Base-by-base conservation (phyloP, 2,113 vertebrate genomes). In the Plestiodon gilberti region DNA sequence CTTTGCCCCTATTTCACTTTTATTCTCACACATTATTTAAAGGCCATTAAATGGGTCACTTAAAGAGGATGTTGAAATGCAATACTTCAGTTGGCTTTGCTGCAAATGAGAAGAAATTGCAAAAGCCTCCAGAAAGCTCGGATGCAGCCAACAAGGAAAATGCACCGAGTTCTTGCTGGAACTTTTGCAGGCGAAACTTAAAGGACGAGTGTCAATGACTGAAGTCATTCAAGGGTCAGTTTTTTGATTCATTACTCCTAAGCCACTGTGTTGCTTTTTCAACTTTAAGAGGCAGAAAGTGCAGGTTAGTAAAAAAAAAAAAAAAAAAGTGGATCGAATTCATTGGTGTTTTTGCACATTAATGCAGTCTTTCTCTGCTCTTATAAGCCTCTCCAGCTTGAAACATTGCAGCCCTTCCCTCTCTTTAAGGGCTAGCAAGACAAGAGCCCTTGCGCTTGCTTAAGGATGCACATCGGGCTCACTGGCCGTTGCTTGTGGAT, bases 41-140 rank as follows among this genome's bases (percentile, higher is more conserved):
- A 48, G 88, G 55, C 38, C 79, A 33, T 20, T 77, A 59, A 17
- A 70, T 89, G 52, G n/a, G 64, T 89, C 65, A 65, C 74, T 78
- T 35, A 84, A 86, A 22, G 43, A 88, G 75, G 25, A 89, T 48
- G 52, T 28, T 82, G 0, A 0, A 33, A 84, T 88, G 71, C 78
- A 75, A 48, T 87, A 82, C 20, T 43, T 55, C 81, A 85, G 71
- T 87, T 87, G 78, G 38, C 6, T 85, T n/a, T 83, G 87, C 74
- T 70, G 35, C 62, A 87, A 77, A 59, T 74, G 35, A 23, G 55
- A 78, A 69, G 30, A 71, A 88, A 89, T 22, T 89, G 52, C 84
- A 40, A 87, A 89, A 52, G 30, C 62, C 75, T 13, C 35, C 87
- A 70, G 33, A 91, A 86, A 13, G 88, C 1, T 18, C 1, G 28